A percentile compares a stretch with the other conserved stretches of the same genome.
phyloP scores from a whole-genome alignment of 2,797 vertebrate genomes.

The Gallinago stenura region DNA sequence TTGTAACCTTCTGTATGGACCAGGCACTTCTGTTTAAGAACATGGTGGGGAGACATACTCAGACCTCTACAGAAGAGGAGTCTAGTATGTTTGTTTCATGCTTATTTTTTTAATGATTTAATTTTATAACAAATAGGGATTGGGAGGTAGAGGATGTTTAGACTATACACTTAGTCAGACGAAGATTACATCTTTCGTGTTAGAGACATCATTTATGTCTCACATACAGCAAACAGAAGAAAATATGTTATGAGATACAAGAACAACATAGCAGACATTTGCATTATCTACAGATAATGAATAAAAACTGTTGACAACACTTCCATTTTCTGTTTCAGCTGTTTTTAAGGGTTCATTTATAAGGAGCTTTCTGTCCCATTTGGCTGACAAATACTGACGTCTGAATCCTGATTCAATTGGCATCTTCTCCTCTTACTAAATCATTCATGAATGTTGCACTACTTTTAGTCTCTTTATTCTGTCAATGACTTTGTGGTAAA shows the following conservation, averaged over 20 bases:
- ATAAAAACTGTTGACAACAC: background rate
- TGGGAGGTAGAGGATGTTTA: background rate
- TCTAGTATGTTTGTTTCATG: background rate
- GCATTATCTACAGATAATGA: background rate
- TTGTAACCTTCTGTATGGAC: background rate
- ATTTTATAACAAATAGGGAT: background rate
- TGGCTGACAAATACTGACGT: background rate
- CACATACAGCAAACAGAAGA: background rate
- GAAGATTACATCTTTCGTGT: background rate
- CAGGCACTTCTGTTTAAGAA: background rate
- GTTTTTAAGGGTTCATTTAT: conserved; percentile 26
- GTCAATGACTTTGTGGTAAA: conserved; percentile 73
- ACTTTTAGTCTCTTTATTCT: conserved; percentile 69
- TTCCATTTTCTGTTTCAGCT: conserved; percentile 13
- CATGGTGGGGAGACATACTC: background rate
- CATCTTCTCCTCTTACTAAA: conserved; percentile 57
- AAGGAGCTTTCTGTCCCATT: conserved; percentile 29
- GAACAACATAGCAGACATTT: background rate
- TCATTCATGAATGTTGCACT: conserved; percentile 60
- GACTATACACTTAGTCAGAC: background rate
- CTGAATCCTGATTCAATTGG: conserved; percentile 16
- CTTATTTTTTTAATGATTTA: background rate
- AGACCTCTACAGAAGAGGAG: background rate
- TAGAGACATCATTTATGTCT: background rate
- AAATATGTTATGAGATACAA: background rate